These are phyloP conservation scores for Prolemur simus DNA, from an alignment of 2,113 vertebrate species.

Conservation along the genomic window DNA sequence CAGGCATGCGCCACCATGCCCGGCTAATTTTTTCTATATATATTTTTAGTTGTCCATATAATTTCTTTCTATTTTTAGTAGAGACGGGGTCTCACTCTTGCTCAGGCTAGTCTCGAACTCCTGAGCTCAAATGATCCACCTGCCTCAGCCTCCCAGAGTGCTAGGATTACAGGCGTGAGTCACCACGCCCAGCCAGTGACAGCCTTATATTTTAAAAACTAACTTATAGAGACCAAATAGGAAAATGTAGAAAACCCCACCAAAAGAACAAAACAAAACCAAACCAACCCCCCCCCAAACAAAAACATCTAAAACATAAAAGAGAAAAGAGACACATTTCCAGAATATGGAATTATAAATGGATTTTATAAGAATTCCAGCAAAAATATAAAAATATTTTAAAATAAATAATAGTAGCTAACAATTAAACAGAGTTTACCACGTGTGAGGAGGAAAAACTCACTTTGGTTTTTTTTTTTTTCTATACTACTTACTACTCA, in stretches of 20 bases:
- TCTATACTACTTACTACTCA: not conserved
- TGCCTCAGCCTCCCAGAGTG: too few relatives aligned
- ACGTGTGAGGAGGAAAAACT: not conserved
- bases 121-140: too few relatives aligned
- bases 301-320: not conserved
- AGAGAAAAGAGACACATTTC: not conserved
- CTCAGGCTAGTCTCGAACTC: too few relatives aligned
- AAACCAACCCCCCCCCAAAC: not conserved
- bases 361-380: conserved; percentile 49
- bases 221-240: conserved; percentile 14
- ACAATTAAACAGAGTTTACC: not conserved
- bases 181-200: too few relatives aligned
- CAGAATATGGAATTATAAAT: conserved; percentile 9
- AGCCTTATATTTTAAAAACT: conserved; percentile 32
- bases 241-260: not conserved
- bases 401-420: not conserved
- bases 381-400: conserved; percentile 30
- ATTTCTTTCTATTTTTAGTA: too few relatives aligned
- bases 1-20: too few relatives aligned
- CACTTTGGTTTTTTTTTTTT: too few relatives aligned
- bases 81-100: too few relatives aligned
- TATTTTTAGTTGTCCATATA: too few relatives aligned
- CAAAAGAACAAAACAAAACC: not conserved
- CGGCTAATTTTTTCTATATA: too few relatives aligned
- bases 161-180: too few relatives aligned